Evolutionary conservation across 2,888 invertebrate genomes (phyloP), one percentile per base, ranked within the genome.

Genomic region (Metopia argyrocephala): DNA sequence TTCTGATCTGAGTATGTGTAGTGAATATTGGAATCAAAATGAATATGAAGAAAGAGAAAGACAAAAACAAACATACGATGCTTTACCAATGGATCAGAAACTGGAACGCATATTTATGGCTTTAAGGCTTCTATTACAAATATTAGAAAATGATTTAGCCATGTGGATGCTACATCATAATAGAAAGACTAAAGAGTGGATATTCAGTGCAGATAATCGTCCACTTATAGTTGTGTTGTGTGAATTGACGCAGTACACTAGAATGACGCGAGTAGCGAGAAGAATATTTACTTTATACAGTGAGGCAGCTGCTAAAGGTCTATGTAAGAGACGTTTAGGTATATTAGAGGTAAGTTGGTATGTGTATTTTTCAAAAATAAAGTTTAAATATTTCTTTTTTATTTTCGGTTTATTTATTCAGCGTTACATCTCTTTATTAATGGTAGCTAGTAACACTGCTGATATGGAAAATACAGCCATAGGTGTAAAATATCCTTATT

Each of bases 61-160:
- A 21, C 78, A 84, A 6, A 79, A 84, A 12, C 85, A 86, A 62
- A 85, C 85, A 7, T 87, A 85, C 27, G 76, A 80, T 27, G 84
- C 84, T 0, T 83, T 86, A 0, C 76, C 82, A 0, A 61, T 91
- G 71, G 84, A 83, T 9, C 91, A 91, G 4, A 91, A 92, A 66
- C 90, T 93, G 78, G 90, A 92, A 9, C 90, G 93, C 28, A 81
- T 93, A 1, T 92, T 92, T 87, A 88, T 91, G 46, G 91, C 92
- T 5, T 84, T 93, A 21, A 91, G 92, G 78, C 90, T 91, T 83
- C 79, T 93, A 1, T 89, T 92, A 73, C 91, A 92, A 86, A 86
- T 93, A 45, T 85, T 93, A 69, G 93, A 93, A 86, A 90, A 89
- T 87, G 93, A 93, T 88, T 90, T 93, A 68, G 91, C 91, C 2